These are phyloP conservation scores for Drosophila asahinai DNA, from an alignment of 1,140 invertebrate species.

Conservation along the genomic window DNA sequence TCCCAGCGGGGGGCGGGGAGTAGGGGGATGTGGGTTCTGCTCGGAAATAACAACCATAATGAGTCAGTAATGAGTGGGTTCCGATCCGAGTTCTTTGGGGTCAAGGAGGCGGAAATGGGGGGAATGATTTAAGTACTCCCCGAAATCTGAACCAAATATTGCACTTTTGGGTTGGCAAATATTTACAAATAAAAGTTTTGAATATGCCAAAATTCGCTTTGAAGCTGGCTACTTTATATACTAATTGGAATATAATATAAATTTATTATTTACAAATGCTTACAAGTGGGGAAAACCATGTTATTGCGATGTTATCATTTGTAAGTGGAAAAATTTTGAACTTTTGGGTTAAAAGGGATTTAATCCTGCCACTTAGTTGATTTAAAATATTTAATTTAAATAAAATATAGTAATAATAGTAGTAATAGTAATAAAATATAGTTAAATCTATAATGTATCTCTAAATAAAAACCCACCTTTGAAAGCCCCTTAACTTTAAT, in stretches of 20 bases:
- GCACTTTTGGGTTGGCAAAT: conserved; percentile 2
- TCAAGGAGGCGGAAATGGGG: conserved; percentile 15
- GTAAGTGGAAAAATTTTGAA: not conserved
- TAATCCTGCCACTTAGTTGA: not conserved
- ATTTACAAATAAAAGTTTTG: conserved; percentile 11
- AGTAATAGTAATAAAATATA: not conserved
- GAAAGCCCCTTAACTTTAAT: too few species aligned
- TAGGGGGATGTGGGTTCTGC: not conserved
- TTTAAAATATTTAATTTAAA: too few species aligned
- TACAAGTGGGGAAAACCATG: conserved; percentile 2
- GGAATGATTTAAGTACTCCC: conserved; percentile 8
- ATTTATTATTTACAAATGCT: conserved; percentile 1
- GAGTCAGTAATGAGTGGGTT: conserved; percentile 40
- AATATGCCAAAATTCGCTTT: conserved; percentile 8
- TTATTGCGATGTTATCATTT: too few species aligned
- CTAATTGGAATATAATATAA: not conserved
- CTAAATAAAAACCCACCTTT: too few species aligned
- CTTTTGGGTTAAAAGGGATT: too few species aligned
- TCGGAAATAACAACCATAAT: conserved; percentile 40
- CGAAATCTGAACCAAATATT: conserved; percentile 14
- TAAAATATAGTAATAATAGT: not conserved
- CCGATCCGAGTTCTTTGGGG: conserved; percentile 14
- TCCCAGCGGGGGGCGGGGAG: conserved; percentile 30
- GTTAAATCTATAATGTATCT: not conserved
- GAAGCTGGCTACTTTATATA: conserved; percentile 2